Base-by-base conservation (phyloP, 53 echinoderm and acorn worm species). In the Luidia sarsii region DNA sequence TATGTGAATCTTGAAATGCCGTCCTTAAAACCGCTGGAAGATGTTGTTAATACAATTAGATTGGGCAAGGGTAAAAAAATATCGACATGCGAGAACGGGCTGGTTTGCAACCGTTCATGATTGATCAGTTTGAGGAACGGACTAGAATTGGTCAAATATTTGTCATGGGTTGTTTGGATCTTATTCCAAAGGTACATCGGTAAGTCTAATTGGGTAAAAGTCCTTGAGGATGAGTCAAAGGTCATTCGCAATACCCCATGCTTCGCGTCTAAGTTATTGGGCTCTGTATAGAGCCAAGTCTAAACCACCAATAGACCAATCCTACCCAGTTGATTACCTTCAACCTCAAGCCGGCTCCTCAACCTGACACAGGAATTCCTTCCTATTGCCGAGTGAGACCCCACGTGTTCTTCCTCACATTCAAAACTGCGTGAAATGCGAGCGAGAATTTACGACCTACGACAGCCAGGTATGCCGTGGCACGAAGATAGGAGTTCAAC, bases 391-490 rank as follows among this genome's bases (percentile, higher is more conserved):
- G 9, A 77, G 77, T 10, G 10, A 59, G 77, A 60, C 77, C 61
- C 61, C 77, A 60, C 77, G 48, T 39, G 23, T 39, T 27, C 72
- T 72, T 38, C 14, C 15, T 46, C 33, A 69, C 70, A 32, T 50
- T 50, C 70, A 69, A 32, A 31, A 19, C 59, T 55, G 41, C 43
- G 28, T 77, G 46, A 77, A 75, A 54, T 41, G 25, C 43, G n/a
- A 31, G 77, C 21, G 77, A 61, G 48, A 61, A 77, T 77, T 77
- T 77, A 77, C 45, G 77, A 43, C 77, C 18, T 18, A 18, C 77
- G 48, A 77, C 48, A 46, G 41, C 59, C 77, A 77, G 45, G 41
- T 77, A 61, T 61, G 59, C 60, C 43, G 33, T n/a, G n/a, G n/a
- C n/a, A n/a, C n/a, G n/a, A n/a, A n/a, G n/a, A n/a, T n/a, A n/a